Percentiles rank a stretch among this genome's conserved stretches.
Conservation (phyloP, 2,113 vertebrate species). For the Halcyon senegalensis region DNA sequence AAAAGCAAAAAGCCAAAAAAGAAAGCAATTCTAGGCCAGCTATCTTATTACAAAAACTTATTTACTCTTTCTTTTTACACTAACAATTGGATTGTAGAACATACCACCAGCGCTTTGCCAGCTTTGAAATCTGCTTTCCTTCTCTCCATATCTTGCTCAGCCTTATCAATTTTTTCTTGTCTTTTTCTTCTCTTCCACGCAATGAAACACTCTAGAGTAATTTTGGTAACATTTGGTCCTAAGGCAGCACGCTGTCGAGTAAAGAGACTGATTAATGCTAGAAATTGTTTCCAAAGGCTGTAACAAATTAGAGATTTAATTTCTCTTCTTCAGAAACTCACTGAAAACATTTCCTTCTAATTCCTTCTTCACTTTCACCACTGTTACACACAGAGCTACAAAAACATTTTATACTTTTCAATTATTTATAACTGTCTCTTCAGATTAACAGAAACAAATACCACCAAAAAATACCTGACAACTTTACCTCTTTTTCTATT, state of each 20-base stretch:
- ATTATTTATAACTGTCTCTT: neutral
- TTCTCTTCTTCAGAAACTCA: neutral
- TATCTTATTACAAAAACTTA: neutral
- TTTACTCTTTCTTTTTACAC: neutral
- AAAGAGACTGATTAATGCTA: neutral
- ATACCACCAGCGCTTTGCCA: conserved; percentile 90
- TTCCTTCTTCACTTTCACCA: neutral
- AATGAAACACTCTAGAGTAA: conserved; percentile 97
- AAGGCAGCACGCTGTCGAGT: conserved; percentile 86
- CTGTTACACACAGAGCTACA: neutral
- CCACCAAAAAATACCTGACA: neutral
- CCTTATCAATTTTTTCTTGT: conserved; percentile 93
- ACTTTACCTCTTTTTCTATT: conserved; percentile 93
- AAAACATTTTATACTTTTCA: neutral
- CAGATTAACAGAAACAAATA: neutral
- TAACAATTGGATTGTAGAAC: neutral
- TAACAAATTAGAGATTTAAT: neutral
- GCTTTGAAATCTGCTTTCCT: conserved; percentile 98
- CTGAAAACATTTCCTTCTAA: neutral
- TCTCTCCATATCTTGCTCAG: conserved; percentile 92
- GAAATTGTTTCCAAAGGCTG: neutral
- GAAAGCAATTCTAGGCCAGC: neutral
- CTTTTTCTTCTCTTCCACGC: conserved; percentile 98
- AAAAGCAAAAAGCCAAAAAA: too few species aligned
- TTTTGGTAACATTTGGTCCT: conserved; percentile 93